Evolutionary conservation across 2,888 invertebrate species (phyloP).

Genomic region (Punctoribates punctum): DNA sequence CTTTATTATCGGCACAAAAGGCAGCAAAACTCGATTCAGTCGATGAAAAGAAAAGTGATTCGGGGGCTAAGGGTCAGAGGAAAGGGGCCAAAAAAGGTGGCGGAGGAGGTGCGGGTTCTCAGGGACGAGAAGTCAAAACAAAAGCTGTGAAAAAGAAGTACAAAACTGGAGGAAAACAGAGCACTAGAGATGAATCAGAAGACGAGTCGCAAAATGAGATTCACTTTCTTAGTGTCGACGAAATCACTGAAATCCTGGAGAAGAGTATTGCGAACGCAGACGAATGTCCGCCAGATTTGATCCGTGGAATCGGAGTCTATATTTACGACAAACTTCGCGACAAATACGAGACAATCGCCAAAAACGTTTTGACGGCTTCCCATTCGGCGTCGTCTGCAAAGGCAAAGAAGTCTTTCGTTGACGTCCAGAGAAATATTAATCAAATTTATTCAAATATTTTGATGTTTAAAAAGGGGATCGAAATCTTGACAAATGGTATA

Average conservation of each 20-base stretch:
- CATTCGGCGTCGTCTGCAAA: constrained; percentile 66
- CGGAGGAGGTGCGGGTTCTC: constrained; percentile 76
- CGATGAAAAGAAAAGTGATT: constrained; percentile 9
- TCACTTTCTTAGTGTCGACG: constrained; percentile 64
- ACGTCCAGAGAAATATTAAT: constrained; percentile 77
- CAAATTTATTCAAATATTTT: constrained; percentile 58
- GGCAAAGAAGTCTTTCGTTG: constrained; percentile 70
- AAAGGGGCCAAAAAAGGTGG: constrained; percentile 10
- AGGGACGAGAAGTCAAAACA: constrained; percentile 91
- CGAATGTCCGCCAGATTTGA: constrained; percentile 57
- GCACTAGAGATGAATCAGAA: constrained; percentile 64
- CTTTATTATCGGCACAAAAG: constrained; percentile 23
- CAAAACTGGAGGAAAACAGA: constrained; percentile 57
- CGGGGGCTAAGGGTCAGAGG: background rate
- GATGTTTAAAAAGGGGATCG: constrained; percentile 55
- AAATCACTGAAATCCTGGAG: constrained; percentile 64
- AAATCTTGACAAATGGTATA: constrained; percentile 51
- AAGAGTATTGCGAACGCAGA: constrained; percentile 48
- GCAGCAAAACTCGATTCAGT: constrained; percentile 14
- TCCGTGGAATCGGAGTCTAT: constrained; percentile 65
- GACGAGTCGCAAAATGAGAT: constrained; percentile 62
- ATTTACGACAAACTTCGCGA: constrained; percentile 56
- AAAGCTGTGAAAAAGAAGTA: constrained; percentile 79
- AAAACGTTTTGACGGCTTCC: constrained; percentile 69
- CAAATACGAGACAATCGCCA: constrained; percentile 61